A percentile compares a stretch with the other conserved stretches of the same genome.
Evolutionary conservation across 2,888 invertebrate genomes (phyloP).

Genomic region (Gerris lacustris): DNA sequence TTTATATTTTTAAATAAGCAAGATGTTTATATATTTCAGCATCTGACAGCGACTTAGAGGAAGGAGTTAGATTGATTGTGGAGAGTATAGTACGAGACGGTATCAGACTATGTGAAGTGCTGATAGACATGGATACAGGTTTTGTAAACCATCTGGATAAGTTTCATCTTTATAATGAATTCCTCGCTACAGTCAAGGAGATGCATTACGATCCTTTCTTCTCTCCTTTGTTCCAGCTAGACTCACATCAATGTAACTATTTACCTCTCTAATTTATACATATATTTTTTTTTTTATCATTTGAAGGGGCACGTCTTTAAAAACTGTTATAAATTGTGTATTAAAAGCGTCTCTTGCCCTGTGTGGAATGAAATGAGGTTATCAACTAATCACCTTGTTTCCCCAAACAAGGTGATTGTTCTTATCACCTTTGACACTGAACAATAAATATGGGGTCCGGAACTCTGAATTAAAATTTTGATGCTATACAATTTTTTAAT

Average conservation of each 20-base stretch:
- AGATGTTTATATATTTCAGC: slow-evolving; percentile 1
- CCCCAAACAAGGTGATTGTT: no score
- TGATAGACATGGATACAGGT: background rate
- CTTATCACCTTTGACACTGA: no score
- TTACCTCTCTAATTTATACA: no score
- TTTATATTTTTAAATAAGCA: background rate
- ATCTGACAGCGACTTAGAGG: background rate
- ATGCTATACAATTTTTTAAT: no score
- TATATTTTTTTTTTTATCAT: no score
- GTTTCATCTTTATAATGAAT: background rate
- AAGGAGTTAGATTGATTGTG: background rate
- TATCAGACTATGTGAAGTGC: background rate
- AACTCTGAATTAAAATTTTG: no score
- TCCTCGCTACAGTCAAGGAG: background rate
- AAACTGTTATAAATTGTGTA: no score
- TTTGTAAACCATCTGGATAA: background rate
- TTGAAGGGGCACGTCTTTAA: no score
- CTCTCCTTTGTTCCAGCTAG: background rate
- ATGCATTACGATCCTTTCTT: background rate
- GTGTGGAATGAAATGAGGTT: no score
- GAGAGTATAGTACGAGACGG: background rate
- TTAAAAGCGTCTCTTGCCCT: no score
- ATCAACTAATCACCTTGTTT: no score
- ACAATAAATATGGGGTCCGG: no score
- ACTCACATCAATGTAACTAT: background rate